Evolutionary conservation across 2,888 invertebrate species (phyloP).

Genomic region (Tetragnatha montana): DNA sequence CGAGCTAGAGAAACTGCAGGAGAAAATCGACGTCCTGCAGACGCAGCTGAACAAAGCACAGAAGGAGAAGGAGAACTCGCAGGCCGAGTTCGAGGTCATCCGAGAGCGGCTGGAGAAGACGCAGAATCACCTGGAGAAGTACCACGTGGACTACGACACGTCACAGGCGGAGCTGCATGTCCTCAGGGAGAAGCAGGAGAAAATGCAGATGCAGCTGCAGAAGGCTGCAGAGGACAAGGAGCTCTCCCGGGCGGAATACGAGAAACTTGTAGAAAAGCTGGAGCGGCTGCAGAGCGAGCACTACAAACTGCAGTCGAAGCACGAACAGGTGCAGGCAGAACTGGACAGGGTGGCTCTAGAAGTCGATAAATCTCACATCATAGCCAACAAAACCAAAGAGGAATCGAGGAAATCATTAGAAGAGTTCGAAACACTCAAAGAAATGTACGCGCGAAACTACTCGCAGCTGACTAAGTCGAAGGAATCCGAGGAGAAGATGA

Average conservation of each 20-base stretch:
- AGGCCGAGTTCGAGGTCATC: conserved; percentile 89
- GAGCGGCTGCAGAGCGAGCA: conserved; percentile 89
- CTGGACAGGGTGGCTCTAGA: conserved; percentile 90
- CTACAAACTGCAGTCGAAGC: conserved; percentile 90
- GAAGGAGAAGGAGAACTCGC: conserved; percentile 88
- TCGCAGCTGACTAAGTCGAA: conserved; percentile 89
- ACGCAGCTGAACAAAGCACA: conserved; percentile 88
- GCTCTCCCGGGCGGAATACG: conserved; percentile 90
- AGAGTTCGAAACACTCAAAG: conserved; percentile 88
- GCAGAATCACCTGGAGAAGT: conserved; percentile 73
- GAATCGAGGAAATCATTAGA: conserved; percentile 91
- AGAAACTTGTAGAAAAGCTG: conserved; percentile 89
- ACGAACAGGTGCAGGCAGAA: conserved; percentile 91
- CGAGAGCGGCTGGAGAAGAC: conserved; percentile 90
- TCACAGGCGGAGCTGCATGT: conserved; percentile 89
- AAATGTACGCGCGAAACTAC: conserved; percentile 90
- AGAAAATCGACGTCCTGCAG: conserved; percentile 87
- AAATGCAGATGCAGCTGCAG: conserved; percentile 84
- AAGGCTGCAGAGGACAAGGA: conserved; percentile 92
- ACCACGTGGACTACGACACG: conserved; percentile 89
- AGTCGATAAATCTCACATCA: conserved; percentile 87
- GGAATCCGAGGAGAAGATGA: conserved; percentile 92
- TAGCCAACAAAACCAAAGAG: conserved; percentile 87
- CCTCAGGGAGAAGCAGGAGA: conserved; percentile 91
- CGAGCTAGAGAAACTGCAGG: conserved; percentile 87